Base-by-base conservation (phyloP, 2,797 vertebrate species). In the Octomys mimax region DNA sequence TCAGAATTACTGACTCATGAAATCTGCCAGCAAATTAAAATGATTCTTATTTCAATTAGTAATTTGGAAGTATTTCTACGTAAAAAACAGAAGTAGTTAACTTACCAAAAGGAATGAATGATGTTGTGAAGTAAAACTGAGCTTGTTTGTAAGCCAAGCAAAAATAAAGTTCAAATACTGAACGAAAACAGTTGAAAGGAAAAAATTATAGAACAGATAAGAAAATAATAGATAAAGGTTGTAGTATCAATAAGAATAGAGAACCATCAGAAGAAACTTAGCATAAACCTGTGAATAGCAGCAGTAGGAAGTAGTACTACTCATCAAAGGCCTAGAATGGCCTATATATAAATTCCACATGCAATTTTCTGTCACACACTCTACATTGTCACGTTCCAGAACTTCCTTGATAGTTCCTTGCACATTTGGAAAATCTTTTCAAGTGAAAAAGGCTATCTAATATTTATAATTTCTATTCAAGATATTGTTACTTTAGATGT, bases 381-480 rank as follows among this genome's bases (percentile, higher is more conserved):
- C 68, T 89, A n/a, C 92, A 87, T 71, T 78, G 10, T 64, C 54
- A 77, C 73, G 28, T 95, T 62, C 68, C 59, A 68, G 57, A 19
- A 90, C 28, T 92, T 95, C 6, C 24, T 85, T 90, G 64, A 82
- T 62, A 94, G 77, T 31, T 0, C n/a, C 91, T 87, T 89, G 31
- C 3, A 93, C 10, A 68, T 75, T 75, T 95, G 10, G 28, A 93
- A 89, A 96, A 78, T 70, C 77, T 92, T 89, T 96, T 91, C 42
- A 85, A 85, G 90, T 83, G 91, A 81, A 11, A 89, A 85, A 94
- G 5, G 0, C 94, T 95, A 94, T 94, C 33, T 94, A 92, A 95
- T 95, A 94, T 80, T 91, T 95, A n/a, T 61, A 54, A 81, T 90
- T 96, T 39, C 8, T 92, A 77, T 86, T 94, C 16, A 92, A 95